Base-by-base conservation (phyloP, 2,888 invertebrate genomes). In the Chorisops tibialis region DNA sequence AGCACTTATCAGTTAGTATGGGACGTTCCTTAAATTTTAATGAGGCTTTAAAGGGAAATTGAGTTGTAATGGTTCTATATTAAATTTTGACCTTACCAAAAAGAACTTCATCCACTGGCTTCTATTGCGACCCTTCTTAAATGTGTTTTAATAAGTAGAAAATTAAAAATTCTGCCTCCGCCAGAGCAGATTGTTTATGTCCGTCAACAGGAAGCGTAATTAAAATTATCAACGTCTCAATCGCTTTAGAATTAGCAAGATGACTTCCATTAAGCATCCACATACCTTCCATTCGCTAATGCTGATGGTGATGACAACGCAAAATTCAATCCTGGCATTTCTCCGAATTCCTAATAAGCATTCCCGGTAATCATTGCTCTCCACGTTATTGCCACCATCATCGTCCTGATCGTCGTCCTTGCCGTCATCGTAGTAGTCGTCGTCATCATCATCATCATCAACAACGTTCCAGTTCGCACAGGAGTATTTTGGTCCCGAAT, bases 341-440 rank as follows among this genome's bases (percentile, higher is more conserved):
- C 30, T 30, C 5, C 22, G n/a, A 38, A n/a, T 16, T 21, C 43
- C 18, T 7, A 43, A 30, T 11, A 6, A 30, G 45, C 43, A 6
- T 52, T 38, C 38, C 38, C 38, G 18, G 19, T 52, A 52, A 52
- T 52, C 56, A 56, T 24, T 19, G 45, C 45, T 35, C 30, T 30
- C 56, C 56, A 56, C 45, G 43, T 56, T 56, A 45, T 45, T 30
- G 43, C 45, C 35, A 16, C 43, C 43, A 56, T 54, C 56, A 45
- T 18, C 35, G 45, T 39, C 41, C 14, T 54, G 41, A 39, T 22
- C 41, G 41, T 4, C 43, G 16, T 1, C 21, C 7, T 18, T 11
- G 21, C 47, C 45, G 4, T 14, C 43, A 43, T 41, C 18, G 18
- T 18, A 35, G 12, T 37, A 6, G 24, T 43, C n/a, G 12, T 4